A percentile compares a stretch with the other conserved stretches of the same genome.
Evolutionary conservation across 2,113 vertebrate genomes (phyloP).

Genomic region (Psilopsiagon aymara): DNA sequence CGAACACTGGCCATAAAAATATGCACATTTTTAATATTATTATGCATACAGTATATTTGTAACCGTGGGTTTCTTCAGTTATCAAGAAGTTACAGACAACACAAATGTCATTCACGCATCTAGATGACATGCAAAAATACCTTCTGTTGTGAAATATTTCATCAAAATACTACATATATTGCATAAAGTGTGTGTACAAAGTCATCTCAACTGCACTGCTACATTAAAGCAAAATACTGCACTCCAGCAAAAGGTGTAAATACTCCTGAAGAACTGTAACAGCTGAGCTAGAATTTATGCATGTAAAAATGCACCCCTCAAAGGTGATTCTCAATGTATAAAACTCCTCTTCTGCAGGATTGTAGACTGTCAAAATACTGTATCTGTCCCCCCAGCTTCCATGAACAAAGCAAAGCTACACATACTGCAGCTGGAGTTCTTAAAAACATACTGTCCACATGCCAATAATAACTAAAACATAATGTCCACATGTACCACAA

Average conservation of each 20-base stretch:
- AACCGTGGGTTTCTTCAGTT: not conserved
- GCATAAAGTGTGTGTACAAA: not conserved
- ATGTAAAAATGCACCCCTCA: not conserved
- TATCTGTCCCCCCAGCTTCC: not conserved
- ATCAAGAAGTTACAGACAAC: not conserved
- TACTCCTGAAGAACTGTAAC: not conserved
- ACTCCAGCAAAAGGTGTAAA: not conserved
- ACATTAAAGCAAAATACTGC: not conserved
- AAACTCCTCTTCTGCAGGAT: not conserved
- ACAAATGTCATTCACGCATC: not conserved
- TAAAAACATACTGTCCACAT: not conserved
- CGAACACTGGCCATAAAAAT: not conserved
- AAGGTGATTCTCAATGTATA: not conserved
- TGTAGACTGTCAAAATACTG: not conserved
- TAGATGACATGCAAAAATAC: not conserved
- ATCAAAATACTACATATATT: not conserved
- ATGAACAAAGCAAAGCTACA: not conserved
- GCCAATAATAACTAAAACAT: not conserved
- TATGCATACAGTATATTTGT: not conserved
- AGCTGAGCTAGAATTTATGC: not conserved
- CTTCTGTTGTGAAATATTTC: not conserved
- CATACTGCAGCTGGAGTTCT: not conserved
- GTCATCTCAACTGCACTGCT: not conserved
- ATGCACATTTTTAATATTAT: not conserved
- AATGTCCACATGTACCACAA: not conserved